phyloP scores from a whole-genome alignment of 2,113 vertebrate genomes.

The Gambusia affinis region DNA sequence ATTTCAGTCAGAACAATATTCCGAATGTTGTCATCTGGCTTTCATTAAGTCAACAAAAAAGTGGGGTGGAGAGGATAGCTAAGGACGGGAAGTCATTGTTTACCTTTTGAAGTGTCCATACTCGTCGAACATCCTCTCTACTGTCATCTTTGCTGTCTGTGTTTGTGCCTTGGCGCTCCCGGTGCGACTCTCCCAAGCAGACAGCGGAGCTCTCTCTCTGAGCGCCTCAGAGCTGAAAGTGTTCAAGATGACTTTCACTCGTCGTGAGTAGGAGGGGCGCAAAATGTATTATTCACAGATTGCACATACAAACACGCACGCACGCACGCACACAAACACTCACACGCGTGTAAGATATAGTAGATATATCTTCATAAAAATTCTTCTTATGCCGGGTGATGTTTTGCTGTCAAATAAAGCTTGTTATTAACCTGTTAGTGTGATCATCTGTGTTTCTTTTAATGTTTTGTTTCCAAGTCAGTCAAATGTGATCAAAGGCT shows the following conservation, averaged over 20 bases:
- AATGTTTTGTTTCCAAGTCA: background rate
- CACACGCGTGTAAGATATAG: background rate
- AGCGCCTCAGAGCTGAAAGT: background rate
- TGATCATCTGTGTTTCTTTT: background rate
- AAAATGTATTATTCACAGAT: background rate
- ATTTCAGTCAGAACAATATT: background rate
- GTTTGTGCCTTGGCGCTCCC: constrained; percentile 3
- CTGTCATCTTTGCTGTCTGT: constrained; percentile 62
- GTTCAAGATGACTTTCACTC: background rate
- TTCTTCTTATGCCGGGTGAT: background rate
- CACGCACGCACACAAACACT: background rate
- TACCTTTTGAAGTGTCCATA: constrained; percentile 83
- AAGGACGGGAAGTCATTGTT: no score
- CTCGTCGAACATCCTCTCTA: constrained; percentile 80
- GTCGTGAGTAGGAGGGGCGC: constrained; percentile 16
- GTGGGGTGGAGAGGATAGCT: no score
- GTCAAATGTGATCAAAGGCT: background rate
- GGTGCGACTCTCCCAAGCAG: constrained; percentile 14
- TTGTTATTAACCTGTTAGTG: background rate
- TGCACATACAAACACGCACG: background rate
- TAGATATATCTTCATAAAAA: background rate
- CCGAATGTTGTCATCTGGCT: background rate
- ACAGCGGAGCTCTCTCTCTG: constrained; percentile 8
- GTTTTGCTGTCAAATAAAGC: background rate
- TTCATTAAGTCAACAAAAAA: background rate